Evolutionary conservation across 1,140 invertebrate genomes (phyloP), one percentile per base, ranked within the genome.

Genomic region (Acromyrmex echinatior): DNA sequence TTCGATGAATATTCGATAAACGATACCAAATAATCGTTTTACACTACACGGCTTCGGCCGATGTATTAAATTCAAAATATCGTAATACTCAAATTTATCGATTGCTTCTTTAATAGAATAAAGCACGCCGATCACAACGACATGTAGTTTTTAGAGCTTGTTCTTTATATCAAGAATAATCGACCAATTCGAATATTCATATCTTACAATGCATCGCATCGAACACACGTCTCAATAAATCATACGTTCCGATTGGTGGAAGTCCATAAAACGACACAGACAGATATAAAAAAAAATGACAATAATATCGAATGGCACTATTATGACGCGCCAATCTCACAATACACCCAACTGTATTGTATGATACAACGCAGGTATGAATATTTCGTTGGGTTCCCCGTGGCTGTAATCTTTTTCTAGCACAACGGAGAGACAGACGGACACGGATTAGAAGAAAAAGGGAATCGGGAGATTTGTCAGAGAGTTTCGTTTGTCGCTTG

Each of bases 351-450:
- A 53, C 63, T 70, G 91, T 86, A 88, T 91, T 90, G 86, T 90
- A 73, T 56, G 31, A 76, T 16, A 82, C 28, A 62, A 18, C 68
- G n/a, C 73, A 66, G 63, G 65, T 68, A 90, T 88, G 86, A 92
- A 91, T 91, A 92, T 91, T 86, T 91, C 78, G 65, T 86, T 63
- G 73, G 39, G 51, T 82, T 87, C 71, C 66, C 45, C 71, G 79
- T 70, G 65, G 53, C 65, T 74, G 82, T 86, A 89, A 89, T 91
- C 86, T 90, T 90, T 88, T 73, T 79, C 51, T 58, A 53, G 28
- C 14, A 71, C 28, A 76, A 80, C 78, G 56, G 12, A 76, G 35
- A 73, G 39, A 63, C n/a, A 73, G 77, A 76, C 63, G 39, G 49
- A 70, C 53, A 49, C 45, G 51, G 35, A 86, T 66, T 79, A 62